Evolutionary conservation across 2,888 invertebrate species (phyloP).

Genomic region (Germaria angustata): DNA sequence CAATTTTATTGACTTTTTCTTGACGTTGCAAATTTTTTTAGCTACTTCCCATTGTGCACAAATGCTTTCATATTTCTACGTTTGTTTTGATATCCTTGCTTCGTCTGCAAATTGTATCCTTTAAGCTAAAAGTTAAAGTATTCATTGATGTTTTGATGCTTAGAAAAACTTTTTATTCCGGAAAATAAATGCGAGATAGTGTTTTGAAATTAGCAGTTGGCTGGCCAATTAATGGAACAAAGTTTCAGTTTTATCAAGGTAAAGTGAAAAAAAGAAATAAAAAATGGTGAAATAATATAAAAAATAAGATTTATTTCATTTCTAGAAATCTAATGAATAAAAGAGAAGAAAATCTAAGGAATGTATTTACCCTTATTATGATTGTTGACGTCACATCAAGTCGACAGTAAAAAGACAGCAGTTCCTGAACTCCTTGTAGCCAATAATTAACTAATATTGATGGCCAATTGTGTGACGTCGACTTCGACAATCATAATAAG

Average conservation of each 20-base stretch:
- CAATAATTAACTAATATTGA: too few relatives aligned
- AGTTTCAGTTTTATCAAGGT: constrained; percentile 19
- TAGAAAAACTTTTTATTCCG: background rate
- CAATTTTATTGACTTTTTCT: too few relatives aligned
- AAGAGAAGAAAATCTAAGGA: too few relatives aligned
- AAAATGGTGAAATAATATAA: background rate
- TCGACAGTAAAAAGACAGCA: too few relatives aligned
- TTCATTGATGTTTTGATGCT: constrained; percentile 11
- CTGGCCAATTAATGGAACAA: constrained; percentile 10
- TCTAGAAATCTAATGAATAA: too few relatives aligned
- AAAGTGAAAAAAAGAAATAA: background rate
- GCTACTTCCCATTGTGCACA: constrained; percentile 9
- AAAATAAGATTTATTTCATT: background rate
- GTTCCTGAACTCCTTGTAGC: too few relatives aligned
- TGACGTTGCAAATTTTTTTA: too few relatives aligned
- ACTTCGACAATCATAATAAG: too few relatives aligned
- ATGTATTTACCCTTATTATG: too few relatives aligned
- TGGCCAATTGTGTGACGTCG: too few relatives aligned
- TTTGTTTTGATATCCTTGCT: background rate
- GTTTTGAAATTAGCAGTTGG: background rate
- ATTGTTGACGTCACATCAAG: too few relatives aligned
- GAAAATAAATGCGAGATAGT: background rate
- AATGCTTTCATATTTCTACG: background rate
- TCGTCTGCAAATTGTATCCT: constrained; percentile 2
- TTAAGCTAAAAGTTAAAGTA: background rate